phyloP scores from a whole-genome alignment of 2,888 invertebrate genomes.

The Tyria jacobaeae region DNA sequence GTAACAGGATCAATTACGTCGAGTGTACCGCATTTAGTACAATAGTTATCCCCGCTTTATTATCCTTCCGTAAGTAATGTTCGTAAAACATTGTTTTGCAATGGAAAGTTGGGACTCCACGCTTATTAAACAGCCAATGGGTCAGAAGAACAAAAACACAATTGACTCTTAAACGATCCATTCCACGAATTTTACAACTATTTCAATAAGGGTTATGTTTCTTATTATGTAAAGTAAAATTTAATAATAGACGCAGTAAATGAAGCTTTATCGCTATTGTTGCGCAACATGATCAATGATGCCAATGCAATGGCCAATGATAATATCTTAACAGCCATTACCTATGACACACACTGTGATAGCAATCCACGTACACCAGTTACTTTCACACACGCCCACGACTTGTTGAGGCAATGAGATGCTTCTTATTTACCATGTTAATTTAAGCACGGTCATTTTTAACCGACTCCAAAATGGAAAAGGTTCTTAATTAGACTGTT shows the following conservation, averaged over 20 bases:
- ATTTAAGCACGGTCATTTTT: constrained; percentile 2
- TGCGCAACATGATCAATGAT: constrained; percentile 57
- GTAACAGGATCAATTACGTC: too few species aligned
- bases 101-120: too few species aligned
- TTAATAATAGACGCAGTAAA: constrained; percentile 53
- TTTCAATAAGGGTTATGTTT: constrained; percentile 19
- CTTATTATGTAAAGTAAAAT: constrained; percentile 40
- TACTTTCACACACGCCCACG: constrained; percentile 69
- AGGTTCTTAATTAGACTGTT: too few species aligned
- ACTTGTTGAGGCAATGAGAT: constrained; percentile 32
- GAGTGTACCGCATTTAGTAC: too few species aligned
- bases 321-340: constrained; percentile 49
- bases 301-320: constrained; percentile 35
- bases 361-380: constrained; percentile 56
- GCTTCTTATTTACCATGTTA: constrained; percentile 33
- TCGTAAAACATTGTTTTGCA: neutral
- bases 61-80: neutral
- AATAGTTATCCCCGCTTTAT: too few species aligned
- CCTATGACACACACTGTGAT: constrained; percentile 70
- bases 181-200: constrained; percentile 27
- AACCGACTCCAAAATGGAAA: too few species aligned
- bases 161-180: constrained; percentile 18
- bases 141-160: too few species aligned
- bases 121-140: too few species aligned
- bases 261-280: constrained; percentile 50